phyloP scores from a whole-genome alignment of 2,113 vertebrate species.

The Amblyornis subalaris region DNA sequence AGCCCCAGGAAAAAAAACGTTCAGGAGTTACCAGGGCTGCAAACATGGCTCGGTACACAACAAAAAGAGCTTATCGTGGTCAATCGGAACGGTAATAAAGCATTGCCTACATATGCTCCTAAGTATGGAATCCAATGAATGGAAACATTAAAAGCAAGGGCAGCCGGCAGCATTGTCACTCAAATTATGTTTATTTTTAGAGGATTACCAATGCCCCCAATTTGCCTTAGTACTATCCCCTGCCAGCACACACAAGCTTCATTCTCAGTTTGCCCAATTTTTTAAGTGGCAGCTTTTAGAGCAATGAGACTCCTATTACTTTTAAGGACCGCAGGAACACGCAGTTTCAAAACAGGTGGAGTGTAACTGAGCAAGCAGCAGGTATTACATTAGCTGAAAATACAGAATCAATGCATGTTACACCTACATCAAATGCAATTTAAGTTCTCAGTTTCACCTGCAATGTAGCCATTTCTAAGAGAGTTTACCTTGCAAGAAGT shows the following conservation, averaged over 20 bases:
- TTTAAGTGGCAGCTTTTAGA: not conserved
- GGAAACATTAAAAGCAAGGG: not conserved
- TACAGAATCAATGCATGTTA: not conserved
- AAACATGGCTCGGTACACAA: not conserved
- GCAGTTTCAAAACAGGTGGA: not conserved
- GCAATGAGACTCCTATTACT: not conserved
- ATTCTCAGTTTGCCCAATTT: not conserved
- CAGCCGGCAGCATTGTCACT: not conserved
- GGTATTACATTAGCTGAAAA: not conserved
- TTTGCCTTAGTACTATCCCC: not conserved
- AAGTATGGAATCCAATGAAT: not conserved
- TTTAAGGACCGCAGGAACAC: not conserved
- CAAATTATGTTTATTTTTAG: not conserved
- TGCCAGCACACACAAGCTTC: not conserved
- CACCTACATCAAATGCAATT: not conserved
- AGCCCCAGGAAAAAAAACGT: not conserved
- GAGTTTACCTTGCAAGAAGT: not conserved
- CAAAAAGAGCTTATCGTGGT: not conserved
- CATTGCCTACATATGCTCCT: not conserved
- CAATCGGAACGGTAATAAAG: not conserved
- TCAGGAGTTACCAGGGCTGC: not conserved
- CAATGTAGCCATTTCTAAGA: not conserved
- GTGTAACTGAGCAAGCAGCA: not conserved
- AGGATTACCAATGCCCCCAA: not conserved
- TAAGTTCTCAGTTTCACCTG: not conserved